phyloP scores from a whole-genome alignment of 2,888 invertebrate species.

The Tinea semifulvella region DNA sequence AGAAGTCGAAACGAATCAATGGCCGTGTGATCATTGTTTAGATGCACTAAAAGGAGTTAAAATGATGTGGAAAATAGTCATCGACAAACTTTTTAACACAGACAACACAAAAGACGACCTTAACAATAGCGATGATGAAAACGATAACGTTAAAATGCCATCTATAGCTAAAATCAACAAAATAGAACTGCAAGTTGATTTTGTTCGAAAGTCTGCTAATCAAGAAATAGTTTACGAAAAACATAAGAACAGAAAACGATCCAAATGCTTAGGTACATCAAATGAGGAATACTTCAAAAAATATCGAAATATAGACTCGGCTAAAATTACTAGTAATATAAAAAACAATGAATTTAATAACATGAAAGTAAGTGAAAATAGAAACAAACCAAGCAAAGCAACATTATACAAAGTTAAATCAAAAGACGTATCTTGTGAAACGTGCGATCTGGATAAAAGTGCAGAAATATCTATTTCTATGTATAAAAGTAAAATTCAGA shows the following conservation, averaged over 20 bases:
- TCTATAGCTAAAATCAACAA: slow-evolving; percentile 39
- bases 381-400: neutral
- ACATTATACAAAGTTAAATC: slow-evolving; percentile 21
- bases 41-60: slow-evolving; percentile 51
- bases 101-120: slow-evolving; percentile 28
- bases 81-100: slow-evolving; percentile 44
- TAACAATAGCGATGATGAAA: slow-evolving; percentile 20
- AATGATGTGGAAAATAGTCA: slow-evolving; percentile 53
- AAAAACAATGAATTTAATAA: too few species aligned
- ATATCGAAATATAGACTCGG: too few species aligned
- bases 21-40: slow-evolving; percentile 54
- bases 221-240: too few species aligned
- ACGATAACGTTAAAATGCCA: slow-evolving; percentile 26
- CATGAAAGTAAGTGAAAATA: neutral
- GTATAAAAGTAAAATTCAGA: slow-evolving; percentile 29
- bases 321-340: too few species aligned
- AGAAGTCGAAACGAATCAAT: slow-evolving; percentile 49
- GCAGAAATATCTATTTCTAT: slow-evolving; percentile 22
- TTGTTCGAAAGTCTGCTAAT: slow-evolving; percentile 31
- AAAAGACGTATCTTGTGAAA: slow-evolving; percentile 30
- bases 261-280: slow-evolving; percentile 2
- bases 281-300: too few species aligned
- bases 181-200: slow-evolving; percentile 37
- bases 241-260: neutral
- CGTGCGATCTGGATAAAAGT: slow-evolving; percentile 23